phyloP scores from a whole-genome alignment of 2,113 vertebrate genomes.

The Heliornis fulica region DNA sequence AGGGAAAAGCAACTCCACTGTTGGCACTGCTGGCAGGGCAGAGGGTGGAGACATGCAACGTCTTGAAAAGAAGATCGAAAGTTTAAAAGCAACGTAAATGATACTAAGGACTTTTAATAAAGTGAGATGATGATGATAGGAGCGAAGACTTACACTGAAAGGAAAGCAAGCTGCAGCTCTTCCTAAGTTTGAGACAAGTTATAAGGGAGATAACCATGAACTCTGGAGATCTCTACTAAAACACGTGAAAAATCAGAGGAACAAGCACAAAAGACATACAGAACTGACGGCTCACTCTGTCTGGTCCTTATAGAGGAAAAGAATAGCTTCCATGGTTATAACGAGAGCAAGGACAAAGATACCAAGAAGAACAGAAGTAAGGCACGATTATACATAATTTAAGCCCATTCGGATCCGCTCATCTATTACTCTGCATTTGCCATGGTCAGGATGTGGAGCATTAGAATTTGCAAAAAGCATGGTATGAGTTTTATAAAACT shows the following conservation, averaged over 20 bases:
- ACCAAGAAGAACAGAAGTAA: neutral
- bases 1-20: neutral
- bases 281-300: neutral
- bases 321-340: neutral
- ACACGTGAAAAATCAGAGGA: neutral
- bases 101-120: neutral
- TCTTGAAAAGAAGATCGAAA: neutral
- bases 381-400: slow-evolving; percentile 29
- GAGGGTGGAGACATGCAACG: neutral
- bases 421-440: slow-evolving; percentile 13
- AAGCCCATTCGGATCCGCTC: neutral
- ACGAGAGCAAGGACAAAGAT: neutral
- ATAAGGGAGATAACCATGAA: neutral
- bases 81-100: neutral
- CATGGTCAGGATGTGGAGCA: neutral
- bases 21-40: neutral
- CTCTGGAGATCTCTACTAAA: neutral
- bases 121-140: neutral
- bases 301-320: neutral
- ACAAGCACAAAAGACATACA: neutral
- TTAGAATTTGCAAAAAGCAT: neutral
- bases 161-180: neutral
- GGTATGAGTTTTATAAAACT: neutral
- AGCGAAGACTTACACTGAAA: neutral
- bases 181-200: neutral